These are phyloP conservation scores for Anas platyrhynchos DNA, from an alignment of 2,113 vertebrate genomes.

Conservation along the genomic window DNA sequence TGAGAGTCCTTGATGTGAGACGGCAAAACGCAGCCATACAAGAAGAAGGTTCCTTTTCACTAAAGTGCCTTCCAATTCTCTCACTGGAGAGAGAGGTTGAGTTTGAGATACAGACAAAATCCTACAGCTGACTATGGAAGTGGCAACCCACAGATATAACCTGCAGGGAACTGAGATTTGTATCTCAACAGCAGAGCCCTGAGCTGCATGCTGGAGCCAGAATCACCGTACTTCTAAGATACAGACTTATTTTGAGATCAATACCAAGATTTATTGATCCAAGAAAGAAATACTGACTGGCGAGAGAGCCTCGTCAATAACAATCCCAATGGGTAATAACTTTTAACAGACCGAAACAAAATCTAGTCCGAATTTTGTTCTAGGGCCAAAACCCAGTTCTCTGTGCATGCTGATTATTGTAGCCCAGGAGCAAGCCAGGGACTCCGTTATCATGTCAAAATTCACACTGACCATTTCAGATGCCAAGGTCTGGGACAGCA, in stretches of 20 bases:
- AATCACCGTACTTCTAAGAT: constrained; percentile 2
- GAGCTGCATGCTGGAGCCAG: constrained; percentile 11
- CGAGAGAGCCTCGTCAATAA: constrained; percentile 32
- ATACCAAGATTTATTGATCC: constrained; percentile 70
- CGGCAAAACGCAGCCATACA: fast-evolving
- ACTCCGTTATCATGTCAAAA: background rate
- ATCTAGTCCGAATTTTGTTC: background rate
- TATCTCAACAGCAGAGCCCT: background rate
- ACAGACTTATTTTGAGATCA: constrained; percentile 69
- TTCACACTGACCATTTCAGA: background rate
- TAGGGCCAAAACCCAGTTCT: background rate
- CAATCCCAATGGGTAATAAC: constrained; percentile 54
- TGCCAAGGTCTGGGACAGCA: background rate
- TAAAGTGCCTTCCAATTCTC: background rate
- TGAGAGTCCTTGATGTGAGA: fast-evolving
- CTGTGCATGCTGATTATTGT: background rate
- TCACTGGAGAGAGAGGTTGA: background rate
- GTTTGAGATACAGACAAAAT: background rate
- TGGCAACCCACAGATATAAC: background rate
- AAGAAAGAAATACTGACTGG: constrained; percentile 63
- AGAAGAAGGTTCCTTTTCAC: background rate
- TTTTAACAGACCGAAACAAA: constrained; percentile 26
- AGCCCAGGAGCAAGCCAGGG: background rate
- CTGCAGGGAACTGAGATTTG: background rate
- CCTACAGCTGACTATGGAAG: background rate